Evolutionary conservation across 2,113 vertebrate genomes (phyloP).

Genomic region (Xyliphius kryptos): DNA sequence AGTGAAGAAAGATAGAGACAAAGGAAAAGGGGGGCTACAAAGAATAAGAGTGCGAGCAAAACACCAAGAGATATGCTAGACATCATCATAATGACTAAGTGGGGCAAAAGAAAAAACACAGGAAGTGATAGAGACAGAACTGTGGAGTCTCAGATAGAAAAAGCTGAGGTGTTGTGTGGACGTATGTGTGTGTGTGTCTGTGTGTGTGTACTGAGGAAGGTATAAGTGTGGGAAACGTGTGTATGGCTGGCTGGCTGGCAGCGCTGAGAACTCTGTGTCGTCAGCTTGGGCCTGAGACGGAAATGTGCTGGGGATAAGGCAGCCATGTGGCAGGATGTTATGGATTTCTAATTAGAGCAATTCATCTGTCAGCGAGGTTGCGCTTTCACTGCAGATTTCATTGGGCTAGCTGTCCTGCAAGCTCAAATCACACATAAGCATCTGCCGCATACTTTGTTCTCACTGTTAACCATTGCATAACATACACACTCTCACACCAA

Average conservation of each 20-base stretch:
- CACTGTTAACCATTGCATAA: too few relatives aligned
- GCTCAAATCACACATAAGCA: too few relatives aligned
- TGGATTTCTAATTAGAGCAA: conserved; percentile 99
- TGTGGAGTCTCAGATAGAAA: conserved; percentile 58
- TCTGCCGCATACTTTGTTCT: too few relatives aligned
- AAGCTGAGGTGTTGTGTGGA: conserved; percentile 41
- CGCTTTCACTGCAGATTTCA: conserved; percentile 84
- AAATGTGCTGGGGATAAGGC: conserved; percentile 96
- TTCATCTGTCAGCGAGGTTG: conserved; percentile 98
- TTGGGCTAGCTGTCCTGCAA: too few relatives aligned
- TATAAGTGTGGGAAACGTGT: conserved; percentile 29
- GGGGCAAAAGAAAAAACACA: conserved; percentile 59
- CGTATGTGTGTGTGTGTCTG: conserved; percentile 9
- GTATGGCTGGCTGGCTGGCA: conserved; percentile 37
- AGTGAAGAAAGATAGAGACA: conserved; percentile 9
- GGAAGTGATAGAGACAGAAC: conserved; percentile 67
- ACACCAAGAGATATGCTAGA: conserved; percentile 23
- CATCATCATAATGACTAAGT: conserved; percentile 48
- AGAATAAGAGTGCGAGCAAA: conserved; percentile 16
- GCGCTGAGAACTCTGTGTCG: conserved; percentile 56
- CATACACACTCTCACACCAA: too few relatives aligned
- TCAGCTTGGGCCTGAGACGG: conserved; percentile 96
- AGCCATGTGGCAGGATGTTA: conserved; percentile 99
- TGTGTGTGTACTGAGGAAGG: conserved; percentile 1
- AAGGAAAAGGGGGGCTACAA: conserved; percentile 18